Percentiles rank a stretch among this genome's conserved stretches.
These are phyloP conservation scores for Limnephilus auricula DNA, from an alignment of 2,888 invertebrate species.

Conservation along the genomic window DNA sequence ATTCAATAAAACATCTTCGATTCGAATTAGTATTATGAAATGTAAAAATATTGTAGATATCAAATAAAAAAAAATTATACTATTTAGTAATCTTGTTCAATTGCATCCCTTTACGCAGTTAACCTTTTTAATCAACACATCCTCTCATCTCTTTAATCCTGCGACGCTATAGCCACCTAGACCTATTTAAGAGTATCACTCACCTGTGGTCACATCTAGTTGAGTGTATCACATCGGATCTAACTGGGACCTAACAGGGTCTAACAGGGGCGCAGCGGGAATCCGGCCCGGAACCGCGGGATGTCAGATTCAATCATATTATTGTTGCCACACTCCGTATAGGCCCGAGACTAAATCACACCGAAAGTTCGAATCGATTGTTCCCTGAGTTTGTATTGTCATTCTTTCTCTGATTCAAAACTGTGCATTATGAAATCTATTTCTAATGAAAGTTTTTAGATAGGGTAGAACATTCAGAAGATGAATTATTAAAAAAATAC, in stretches of 20 bases:
- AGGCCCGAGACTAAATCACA: neutral
- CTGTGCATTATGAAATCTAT: no score
- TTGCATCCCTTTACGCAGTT: no score
- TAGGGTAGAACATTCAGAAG: no score
- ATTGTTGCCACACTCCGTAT: slow-evolving; percentile 47
- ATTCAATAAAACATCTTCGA: no score
- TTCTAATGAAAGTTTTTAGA: no score
- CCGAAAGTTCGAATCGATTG: neutral
- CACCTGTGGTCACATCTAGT: slow-evolving; percentile 31
- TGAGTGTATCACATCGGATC: slow-evolving; percentile 1
- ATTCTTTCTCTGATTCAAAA: no score
- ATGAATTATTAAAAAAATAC: no score
- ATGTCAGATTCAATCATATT: slow-evolving; percentile 49
- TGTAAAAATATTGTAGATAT: no score
- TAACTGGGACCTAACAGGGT: neutral
- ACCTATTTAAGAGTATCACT: neutral
- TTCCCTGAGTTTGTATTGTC: neutral
- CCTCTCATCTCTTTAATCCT: neutral
- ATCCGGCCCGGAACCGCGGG: slow-evolving; percentile 34
- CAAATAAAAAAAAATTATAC: no score
- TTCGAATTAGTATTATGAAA: no score
- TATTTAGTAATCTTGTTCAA: no score
- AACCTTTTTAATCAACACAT: neutral
- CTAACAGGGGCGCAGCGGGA: slow-evolving; percentile 27
- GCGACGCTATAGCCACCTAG: neutral